Conservation (phyloP, 2,113 vertebrate species). For the Ranitomeya imitator region DNA sequence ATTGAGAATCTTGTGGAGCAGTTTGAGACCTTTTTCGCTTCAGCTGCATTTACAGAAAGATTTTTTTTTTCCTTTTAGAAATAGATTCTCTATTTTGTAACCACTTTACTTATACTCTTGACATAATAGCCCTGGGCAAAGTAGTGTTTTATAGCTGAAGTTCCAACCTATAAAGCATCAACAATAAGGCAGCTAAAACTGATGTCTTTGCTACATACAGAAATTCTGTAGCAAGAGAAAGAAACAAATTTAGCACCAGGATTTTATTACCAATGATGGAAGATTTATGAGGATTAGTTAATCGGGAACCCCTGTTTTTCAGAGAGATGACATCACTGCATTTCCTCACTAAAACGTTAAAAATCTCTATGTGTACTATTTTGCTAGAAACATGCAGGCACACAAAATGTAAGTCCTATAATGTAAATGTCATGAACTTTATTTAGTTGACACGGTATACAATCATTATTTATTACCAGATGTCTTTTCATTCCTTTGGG, state of each 20-base stretch:
- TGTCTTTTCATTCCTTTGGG: too few species aligned
- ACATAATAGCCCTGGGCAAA: slow-evolving; percentile 17
- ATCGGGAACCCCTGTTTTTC: neutral
- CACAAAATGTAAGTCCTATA: too few species aligned
- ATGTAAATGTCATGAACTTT: too few species aligned
- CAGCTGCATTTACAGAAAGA: neutral
- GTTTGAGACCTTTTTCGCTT: neutral
- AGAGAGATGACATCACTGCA: neutral
- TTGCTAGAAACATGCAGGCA: too few species aligned
- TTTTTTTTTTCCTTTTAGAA: neutral
- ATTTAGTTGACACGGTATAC: too few species aligned
- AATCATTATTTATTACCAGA: too few species aligned
- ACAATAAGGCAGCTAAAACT: slow-evolving; percentile 8
- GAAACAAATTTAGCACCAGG: neutral
- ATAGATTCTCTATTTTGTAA: slow-evolving; percentile 16
- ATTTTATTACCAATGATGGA: neutral
- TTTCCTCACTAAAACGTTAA: neutral
- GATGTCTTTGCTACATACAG: neutral
- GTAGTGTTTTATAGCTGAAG: neutral
- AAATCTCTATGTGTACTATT: too few species aligned
- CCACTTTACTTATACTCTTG: slow-evolving; percentile 27
- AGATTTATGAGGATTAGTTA: neutral
- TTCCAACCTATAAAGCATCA: slow-evolving; percentile 14
- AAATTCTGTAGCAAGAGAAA: neutral
- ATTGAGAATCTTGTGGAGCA: neutral